Percentiles rank a stretch among this genome's conserved stretches.
phyloP scores from a whole-genome alignment of 2,888 invertebrate genomes.

The Megaustenia siamemsis region DNA sequence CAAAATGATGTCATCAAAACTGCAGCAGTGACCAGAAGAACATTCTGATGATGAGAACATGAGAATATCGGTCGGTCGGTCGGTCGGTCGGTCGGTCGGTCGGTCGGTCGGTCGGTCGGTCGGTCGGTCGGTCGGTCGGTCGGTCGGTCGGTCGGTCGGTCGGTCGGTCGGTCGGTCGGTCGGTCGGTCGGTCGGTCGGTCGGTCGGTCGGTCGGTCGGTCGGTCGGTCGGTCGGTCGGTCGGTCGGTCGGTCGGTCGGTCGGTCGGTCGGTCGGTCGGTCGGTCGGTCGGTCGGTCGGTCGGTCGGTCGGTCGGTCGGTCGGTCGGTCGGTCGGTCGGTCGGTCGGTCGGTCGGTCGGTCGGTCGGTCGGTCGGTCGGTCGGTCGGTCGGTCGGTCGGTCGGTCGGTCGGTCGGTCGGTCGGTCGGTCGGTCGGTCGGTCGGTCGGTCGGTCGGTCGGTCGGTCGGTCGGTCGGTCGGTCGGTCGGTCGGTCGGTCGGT shows the following conservation, averaged over 20 bases:
- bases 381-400: neutral
- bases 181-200: conserved; percentile 15
- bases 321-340: conserved; percentile 15
- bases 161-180: conserved; percentile 15
- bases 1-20: too few relatives aligned
- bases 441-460: too few relatives aligned
- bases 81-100: conserved; percentile 15
- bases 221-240: conserved; percentile 15
- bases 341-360: conserved; percentile 15
- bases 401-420: neutral
- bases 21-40: too few relatives aligned
- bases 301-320: conserved; percentile 15
- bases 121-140: conserved; percentile 15
- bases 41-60: too few relatives aligned
- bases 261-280: conserved; percentile 15
- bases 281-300: neutral
- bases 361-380: conserved; percentile 15
- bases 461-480: too few relatives aligned
- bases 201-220: conserved; percentile 15
- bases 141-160: conserved; percentile 15
- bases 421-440: too few relatives aligned
- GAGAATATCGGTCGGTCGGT: conserved; percentile 14
- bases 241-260: conserved; percentile 15
- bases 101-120: conserved; percentile 15
- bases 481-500: too few relatives aligned